phyloP scores from a whole-genome alignment of 2,113 vertebrate species.

The Charina bottae region DNA sequence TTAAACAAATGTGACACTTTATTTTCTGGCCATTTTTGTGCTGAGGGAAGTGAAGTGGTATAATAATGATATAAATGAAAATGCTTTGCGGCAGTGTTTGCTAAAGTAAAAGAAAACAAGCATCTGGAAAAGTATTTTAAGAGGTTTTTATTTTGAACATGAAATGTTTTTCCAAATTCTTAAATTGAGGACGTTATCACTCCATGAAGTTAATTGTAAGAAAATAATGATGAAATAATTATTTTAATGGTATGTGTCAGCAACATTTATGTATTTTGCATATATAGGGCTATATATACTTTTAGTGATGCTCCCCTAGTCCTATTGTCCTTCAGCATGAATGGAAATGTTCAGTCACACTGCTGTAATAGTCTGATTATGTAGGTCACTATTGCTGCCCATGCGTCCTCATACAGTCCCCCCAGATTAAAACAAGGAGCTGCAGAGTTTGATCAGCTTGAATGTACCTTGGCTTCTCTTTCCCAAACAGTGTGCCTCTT shows the following conservation, averaged over 20 bases:
- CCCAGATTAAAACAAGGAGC: neutral
- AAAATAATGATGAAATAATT: constrained; percentile 2
- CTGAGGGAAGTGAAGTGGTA: constrained; percentile 57
- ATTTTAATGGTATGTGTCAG: neutral
- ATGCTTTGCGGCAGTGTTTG: constrained; percentile 32
- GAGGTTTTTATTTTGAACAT: neutral
- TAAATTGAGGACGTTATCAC: constrained; percentile 38
- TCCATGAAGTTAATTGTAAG: constrained; percentile 48
- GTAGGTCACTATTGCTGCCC: neutral
- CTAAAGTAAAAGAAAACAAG: constrained; percentile 40
- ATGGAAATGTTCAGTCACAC: neutral
- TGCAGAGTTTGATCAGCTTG: neutral
- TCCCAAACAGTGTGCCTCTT: neutral
- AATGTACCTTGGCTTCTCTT: neutral
- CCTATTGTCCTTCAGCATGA: neutral
- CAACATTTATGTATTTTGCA: neutral
- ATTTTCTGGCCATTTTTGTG: constrained; percentile 70
- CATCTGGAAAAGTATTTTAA: constrained; percentile 38
- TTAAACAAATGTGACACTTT: constrained; percentile 77
- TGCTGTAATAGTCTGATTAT: neutral
- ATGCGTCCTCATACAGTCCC: neutral
- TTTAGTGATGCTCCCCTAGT: neutral
- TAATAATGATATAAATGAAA: constrained; percentile 68
- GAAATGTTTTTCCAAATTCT: constrained; percentile 38
- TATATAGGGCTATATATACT: neutral